Conservation (phyloP, 1,140 invertebrate genomes). For the Drosophila orena region DNA sequence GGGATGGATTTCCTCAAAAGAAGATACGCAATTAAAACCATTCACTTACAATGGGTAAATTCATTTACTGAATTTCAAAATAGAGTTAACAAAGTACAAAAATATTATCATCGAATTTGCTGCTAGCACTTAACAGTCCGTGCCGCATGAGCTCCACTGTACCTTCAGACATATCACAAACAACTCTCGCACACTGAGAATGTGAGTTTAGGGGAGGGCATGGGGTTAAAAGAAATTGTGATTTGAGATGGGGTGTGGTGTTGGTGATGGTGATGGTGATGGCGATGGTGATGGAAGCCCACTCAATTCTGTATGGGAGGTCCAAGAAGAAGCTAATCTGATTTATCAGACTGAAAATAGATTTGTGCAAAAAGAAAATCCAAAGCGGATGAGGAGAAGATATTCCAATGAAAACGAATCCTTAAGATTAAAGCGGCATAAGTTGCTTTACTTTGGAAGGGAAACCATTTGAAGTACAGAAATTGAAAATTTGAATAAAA, state of each 20-base stretch:
- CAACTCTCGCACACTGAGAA: constrained; percentile 33
- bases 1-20: not conserved
- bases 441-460: not conserved
- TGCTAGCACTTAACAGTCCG: not conserved
- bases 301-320: constrained; percentile 34
- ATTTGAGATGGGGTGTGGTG: constrained; percentile 8
- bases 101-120: too few relatives aligned
- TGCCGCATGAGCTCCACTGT: constrained; percentile 7
- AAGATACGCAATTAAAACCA: too few relatives aligned
- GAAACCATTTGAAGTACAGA: not conserved
- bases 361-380: constrained; percentile 27
- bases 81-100: too few relatives aligned
- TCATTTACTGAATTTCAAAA: too few relatives aligned
- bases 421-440: constrained; percentile 8
- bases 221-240: constrained; percentile 6
- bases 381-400: constrained; percentile 15
- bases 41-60: too few relatives aligned
- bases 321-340: constrained; percentile 44
- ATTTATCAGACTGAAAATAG: constrained; percentile 50
- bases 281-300: constrained; percentile 30
- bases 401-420: constrained; percentile 9
- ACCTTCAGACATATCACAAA: constrained; percentile 19
- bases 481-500: constrained; percentile 3
- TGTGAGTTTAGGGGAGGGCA: constrained; percentile 9
- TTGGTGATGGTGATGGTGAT: constrained; percentile 28